Conservation (phyloP, 2,888 invertebrate genomes). For the Drosophila histrio region DNA sequence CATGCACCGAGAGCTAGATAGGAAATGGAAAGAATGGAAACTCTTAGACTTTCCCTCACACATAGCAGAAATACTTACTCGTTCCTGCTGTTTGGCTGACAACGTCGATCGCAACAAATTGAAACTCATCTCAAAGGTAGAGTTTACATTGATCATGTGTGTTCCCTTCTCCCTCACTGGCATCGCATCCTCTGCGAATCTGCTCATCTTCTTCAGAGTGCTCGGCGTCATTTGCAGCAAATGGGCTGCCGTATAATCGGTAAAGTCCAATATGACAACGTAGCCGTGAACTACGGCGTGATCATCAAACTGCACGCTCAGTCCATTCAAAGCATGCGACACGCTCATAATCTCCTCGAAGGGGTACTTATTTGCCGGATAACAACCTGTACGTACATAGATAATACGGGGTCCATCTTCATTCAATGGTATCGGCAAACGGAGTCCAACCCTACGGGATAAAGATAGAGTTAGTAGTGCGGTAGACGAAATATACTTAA, state of each 20-base stretch:
- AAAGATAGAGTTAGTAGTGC: not conserved
- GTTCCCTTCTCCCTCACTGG: constrained; percentile 86
- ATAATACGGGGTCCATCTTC: constrained; percentile 85
- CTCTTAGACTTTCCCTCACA: not conserved
- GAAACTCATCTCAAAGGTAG: constrained; percentile 86
- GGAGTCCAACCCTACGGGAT: constrained; percentile 22
- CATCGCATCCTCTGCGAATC: constrained; percentile 86
- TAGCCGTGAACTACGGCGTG: constrained; percentile 85
- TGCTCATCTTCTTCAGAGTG: constrained; percentile 86
- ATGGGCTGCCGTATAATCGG: constrained; percentile 85
- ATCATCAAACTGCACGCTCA: constrained; percentile 86
- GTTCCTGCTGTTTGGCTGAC: constrained; percentile 86
- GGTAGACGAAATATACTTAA: not conserved
- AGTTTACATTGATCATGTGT: constrained; percentile 86
- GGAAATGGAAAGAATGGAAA: not conserved
- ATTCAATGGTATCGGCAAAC: constrained; percentile 72
- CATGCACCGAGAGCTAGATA: constrained; percentile 86
- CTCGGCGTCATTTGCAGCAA: constrained; percentile 86
- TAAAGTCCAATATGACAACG: constrained; percentile 86
- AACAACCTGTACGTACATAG: constrained; percentile 85
- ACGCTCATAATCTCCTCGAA: constrained; percentile 85
- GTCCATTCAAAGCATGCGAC: constrained; percentile 86
- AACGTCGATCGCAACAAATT: constrained; percentile 86
- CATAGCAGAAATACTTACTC: constrained; percentile 84
- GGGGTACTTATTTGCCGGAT: constrained; percentile 84